Evolutionary conservation across 2,797 vertebrate species (phyloP), one percentile per base, ranked within the genome.

Genomic region (Falco berigora): DNA sequence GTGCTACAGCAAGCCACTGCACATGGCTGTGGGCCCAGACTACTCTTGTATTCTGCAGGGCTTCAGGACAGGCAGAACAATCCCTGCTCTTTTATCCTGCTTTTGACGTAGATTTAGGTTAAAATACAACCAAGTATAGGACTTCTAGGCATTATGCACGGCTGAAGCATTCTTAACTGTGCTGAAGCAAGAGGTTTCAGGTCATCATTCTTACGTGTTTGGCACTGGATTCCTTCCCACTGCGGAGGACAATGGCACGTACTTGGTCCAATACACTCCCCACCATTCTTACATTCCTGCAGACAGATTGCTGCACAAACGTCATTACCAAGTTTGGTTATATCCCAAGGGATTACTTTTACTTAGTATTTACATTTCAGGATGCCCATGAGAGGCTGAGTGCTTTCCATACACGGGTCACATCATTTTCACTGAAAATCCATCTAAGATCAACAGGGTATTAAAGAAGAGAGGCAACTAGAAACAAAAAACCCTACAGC

Each of bases 211-310:
- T 98, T 98, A 99, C 98, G 96, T 88, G 96, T 98, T 96, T 99
- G 99, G 96, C 99, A 99, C 82, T 98, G 98, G 27, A 97, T 93
- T 71, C 99, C 99, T 95, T 99, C 99, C 99, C 99, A 99, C 61
- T 98, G 97, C 0, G 82, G 21, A n/a, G 97, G 96, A 83, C 99
- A 99, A 36, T 98, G 98, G 68, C 99, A 99, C 5, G 97, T 98
- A 77, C 97, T 98, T 0, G 98, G 98, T 89, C 98, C 98, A 34
- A 99, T 96, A 86, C 99, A 99, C 86, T 99, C 99, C 5, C 99
- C 99, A 10, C 98, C 98, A 6, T 99, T 99, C 96, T 96, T 98
- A 97, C 99, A 99, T 88, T 98, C 99, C 94, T 99, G 99, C 95
- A 99, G 97, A 92, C 99, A 99, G 95, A 98, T 91, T 6, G 99